Percentiles rank a stretch among this genome's conserved stretches.
Conservation (phyloP, 2,888 invertebrate genomes). For the Calephelis perditalis region DNA sequence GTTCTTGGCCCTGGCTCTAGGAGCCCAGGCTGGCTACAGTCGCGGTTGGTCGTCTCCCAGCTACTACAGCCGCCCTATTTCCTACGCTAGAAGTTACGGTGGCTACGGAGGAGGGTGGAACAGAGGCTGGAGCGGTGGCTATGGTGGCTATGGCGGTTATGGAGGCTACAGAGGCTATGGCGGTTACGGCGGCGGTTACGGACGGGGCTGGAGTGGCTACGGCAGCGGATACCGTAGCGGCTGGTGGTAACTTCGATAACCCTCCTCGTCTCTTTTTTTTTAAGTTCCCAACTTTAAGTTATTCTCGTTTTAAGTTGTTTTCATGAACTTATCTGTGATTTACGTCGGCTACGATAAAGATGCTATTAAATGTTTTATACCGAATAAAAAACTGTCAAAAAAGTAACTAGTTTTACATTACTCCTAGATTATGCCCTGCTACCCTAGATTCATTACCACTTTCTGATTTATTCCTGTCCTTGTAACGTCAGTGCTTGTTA, state of each 20-base stretch:
- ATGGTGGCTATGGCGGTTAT: conserved; percentile 13
- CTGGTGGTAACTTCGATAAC: conserved; percentile 28
- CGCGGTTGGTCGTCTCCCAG: conserved; percentile 29
- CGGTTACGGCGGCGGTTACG: conserved; percentile 17
- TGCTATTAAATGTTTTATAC: conserved; percentile 1
- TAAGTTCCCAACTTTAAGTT: background rate
- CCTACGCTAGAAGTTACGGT: conserved; percentile 11
- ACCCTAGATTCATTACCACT: too few relatives aligned
- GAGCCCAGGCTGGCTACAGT: conserved; percentile 39
- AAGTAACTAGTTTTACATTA: too few relatives aligned
- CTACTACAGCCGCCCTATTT: conserved; percentile 18
- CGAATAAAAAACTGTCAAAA: background rate
- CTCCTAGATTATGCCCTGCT: too few relatives aligned
- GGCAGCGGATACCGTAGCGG: conserved; percentile 18
- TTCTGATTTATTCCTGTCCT: too few relatives aligned
- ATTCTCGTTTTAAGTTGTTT: background rate
- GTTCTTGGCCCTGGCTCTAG: conserved; percentile 31
- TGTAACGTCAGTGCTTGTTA: too few relatives aligned
- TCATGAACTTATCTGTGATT: conserved; percentile 6
- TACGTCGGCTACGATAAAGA: background rate
- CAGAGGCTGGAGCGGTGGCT: conserved; percentile 25
- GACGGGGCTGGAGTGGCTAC: conserved; percentile 15
- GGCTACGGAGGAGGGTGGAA: conserved; percentile 15
- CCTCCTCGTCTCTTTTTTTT: background rate
- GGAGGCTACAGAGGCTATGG: conserved; percentile 22